Conservation (phyloP, 2,888 invertebrate genomes). For the Napeogenes inachia region DNA sequence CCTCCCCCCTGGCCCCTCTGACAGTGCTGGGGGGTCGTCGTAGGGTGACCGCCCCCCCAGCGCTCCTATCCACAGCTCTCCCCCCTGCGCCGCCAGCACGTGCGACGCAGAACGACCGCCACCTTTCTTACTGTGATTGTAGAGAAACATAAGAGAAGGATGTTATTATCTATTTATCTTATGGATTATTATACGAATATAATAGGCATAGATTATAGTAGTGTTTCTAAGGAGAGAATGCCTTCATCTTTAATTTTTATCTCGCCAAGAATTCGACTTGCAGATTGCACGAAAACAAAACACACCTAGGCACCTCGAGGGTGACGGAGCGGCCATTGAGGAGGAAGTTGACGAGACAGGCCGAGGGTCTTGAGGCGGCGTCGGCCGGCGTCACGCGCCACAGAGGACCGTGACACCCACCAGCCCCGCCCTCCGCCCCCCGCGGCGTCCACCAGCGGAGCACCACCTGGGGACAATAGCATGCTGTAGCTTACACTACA, state of each 20-base stretch:
- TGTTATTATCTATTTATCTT: too few species aligned
- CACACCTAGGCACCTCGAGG: slow-evolving; percentile 90
- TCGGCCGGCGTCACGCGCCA: slow-evolving; percentile 96
- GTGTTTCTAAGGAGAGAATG: too few species aligned
- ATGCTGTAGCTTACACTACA: too few species aligned
- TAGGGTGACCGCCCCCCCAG: slow-evolving; percentile 91
- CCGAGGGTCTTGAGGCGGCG: slow-evolving; percentile 97
- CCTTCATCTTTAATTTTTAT: too few species aligned
- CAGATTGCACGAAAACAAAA: too few species aligned
- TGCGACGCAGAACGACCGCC: slow-evolving; percentile 94
- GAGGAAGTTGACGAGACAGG: slow-evolving; percentile 98
- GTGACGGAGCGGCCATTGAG: slow-evolving; percentile 94
- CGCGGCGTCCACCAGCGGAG: slow-evolving; percentile 98
- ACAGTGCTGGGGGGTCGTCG: slow-evolving; percentile 96
- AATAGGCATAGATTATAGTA: too few species aligned
- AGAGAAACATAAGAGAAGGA: slow-evolving; percentile 73
- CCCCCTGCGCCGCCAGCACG: slow-evolving; percentile 94
- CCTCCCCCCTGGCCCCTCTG: slow-evolving; percentile 95
- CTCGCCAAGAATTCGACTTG: too few species aligned
- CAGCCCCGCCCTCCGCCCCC: slow-evolving; percentile 87
- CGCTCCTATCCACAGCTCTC: slow-evolving; percentile 96
- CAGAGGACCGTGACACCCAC: slow-evolving; percentile 90
- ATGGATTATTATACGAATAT: too few species aligned
- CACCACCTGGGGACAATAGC: slow-evolving; percentile 76
- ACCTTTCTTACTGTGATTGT: slow-evolving; percentile 81